phyloP scores from a whole-genome alignment of 2,113 vertebrate genomes.

The Mandrillus leucophaeus region DNA sequence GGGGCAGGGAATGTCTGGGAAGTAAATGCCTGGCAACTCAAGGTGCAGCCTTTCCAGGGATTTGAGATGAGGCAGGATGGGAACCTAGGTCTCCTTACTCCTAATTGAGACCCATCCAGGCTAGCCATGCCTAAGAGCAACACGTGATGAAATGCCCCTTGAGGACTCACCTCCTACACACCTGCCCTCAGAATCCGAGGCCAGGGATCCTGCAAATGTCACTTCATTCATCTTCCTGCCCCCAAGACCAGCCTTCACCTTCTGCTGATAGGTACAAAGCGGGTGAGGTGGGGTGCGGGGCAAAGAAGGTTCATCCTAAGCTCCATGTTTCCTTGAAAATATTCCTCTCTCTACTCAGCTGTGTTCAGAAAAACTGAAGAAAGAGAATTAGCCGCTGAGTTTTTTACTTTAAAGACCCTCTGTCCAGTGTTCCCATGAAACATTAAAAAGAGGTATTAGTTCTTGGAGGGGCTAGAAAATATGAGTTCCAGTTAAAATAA shows the following conservation, averaged over 20 bases:
- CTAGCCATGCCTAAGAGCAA: background rate
- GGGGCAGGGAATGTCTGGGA: background rate
- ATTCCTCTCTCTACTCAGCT: background rate
- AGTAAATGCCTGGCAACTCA: background rate
- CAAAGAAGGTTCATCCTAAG: background rate
- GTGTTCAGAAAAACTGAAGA: background rate
- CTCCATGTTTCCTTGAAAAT: background rate
- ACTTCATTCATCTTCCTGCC: background rate
- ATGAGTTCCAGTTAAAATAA: constrained; percentile 14
- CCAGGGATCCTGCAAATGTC: background rate
- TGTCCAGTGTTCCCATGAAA: background rate
- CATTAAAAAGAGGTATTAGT: background rate
- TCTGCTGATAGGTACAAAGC: background rate
- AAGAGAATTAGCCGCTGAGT: background rate
- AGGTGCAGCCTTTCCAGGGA: background rate
- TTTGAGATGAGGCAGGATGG: background rate
- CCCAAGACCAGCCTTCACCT: background rate
- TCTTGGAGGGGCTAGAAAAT: background rate
- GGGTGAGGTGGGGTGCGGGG: background rate
- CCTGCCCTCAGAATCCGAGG: background rate
- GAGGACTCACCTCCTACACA: background rate
- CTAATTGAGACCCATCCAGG: background rate
- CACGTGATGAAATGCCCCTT: background rate
- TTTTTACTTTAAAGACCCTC: background rate
- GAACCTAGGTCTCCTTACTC: background rate